These are phyloP conservation scores for Balaeniceps rex DNA, from an alignment of 2,113 vertebrate genomes.

Conservation along the genomic window DNA sequence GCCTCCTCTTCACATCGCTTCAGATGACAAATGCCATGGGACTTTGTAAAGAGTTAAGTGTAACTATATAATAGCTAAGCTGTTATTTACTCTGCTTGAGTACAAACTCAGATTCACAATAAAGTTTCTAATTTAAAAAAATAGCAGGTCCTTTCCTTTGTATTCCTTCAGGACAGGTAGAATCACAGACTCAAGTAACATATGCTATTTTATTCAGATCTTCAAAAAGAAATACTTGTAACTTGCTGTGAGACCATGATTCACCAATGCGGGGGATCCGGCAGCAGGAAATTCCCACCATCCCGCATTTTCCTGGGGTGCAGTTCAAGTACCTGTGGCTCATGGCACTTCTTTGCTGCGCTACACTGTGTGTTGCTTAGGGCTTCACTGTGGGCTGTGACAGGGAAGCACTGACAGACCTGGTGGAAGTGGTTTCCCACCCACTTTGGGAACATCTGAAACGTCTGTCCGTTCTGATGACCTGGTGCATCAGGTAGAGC, in stretches of 20 bases:
- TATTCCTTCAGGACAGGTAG: background rate
- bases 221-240: background rate
- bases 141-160: background rate
- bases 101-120: background rate
- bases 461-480: background rate
- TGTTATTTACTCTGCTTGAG: background rate
- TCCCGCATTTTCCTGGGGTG: background rate
- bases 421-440: background rate
- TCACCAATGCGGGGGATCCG: background rate
- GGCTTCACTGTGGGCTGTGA: background rate
- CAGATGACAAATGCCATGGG: background rate
- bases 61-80: background rate
- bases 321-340: background rate
- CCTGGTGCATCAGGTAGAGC: background rate
- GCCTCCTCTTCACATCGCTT: background rate
- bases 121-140: background rate
- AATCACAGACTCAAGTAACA: background rate
- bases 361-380: background rate
- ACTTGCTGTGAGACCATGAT: background rate
- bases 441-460: background rate
- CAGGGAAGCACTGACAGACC: background rate
- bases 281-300: background rate
- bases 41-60: background rate
- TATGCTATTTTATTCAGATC: background rate
- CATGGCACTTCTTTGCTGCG: background rate